phyloP scores from a whole-genome alignment of 1,140 invertebrate species.

The Pseudomyrmex gracilis region DNA sequence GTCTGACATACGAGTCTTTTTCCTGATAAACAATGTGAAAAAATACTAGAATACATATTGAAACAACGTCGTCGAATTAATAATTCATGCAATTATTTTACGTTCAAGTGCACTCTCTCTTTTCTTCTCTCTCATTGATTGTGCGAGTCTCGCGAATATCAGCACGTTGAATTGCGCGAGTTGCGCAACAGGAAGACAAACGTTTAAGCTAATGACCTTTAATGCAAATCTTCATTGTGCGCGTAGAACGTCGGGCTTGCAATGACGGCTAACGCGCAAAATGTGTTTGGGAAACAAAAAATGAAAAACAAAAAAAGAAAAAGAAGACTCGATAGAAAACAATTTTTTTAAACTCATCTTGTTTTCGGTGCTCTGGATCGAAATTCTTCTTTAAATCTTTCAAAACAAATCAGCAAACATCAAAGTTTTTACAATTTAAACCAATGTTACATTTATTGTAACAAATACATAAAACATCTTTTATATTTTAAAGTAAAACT shows the following conservation, averaged over 20 bases:
- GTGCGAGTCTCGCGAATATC: constrained; percentile 58
- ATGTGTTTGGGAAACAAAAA: constrained; percentile 67
- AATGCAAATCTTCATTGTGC: constrained; percentile 75
- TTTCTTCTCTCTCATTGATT: background rate
- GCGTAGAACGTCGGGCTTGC: constrained; percentile 58
- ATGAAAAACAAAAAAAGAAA: background rate
- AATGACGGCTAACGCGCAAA: constrained; percentile 70
- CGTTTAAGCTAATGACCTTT: constrained; percentile 79
- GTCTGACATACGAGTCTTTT: too few species aligned
- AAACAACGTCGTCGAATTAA: constrained; percentile 6
- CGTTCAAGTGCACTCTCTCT: constrained; percentile 19
- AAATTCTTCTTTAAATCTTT: background rate
- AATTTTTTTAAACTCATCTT: too few species aligned
- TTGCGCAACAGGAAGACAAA: constrained; percentile 78
- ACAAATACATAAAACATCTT: background rate
- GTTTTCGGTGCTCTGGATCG: background rate
- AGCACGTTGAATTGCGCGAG: constrained; percentile 68
- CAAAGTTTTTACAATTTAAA: background rate
- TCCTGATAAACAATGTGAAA: background rate
- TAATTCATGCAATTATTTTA: constrained; percentile 59
- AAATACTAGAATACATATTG: background rate
- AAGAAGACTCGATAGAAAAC: background rate
- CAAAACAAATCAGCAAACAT: background rate
- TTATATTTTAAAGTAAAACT: background rate
- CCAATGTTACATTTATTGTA: background rate